These are phyloP conservation scores for Sinosuthora webbiana DNA, from an alignment of 2,113 vertebrate species.

Conservation along the genomic window DNA sequence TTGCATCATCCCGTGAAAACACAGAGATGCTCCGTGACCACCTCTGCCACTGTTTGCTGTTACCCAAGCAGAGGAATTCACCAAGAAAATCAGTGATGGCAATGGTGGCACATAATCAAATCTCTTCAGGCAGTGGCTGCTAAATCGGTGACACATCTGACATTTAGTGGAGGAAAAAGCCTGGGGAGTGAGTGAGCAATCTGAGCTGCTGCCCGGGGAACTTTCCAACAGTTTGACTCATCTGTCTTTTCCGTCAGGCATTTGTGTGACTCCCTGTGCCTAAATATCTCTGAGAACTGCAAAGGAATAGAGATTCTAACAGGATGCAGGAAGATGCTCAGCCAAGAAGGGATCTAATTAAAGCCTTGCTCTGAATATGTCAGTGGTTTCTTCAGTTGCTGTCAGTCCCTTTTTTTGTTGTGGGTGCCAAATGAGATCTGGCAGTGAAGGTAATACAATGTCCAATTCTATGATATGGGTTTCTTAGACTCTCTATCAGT, in stretches of 20 bases:
- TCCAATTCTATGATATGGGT: background rate
- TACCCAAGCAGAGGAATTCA: background rate
- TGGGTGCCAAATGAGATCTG: constrained; percentile 72
- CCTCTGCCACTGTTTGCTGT: background rate
- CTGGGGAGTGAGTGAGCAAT: background rate
- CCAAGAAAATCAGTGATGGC: background rate
- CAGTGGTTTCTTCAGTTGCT: constrained; percentile 70
- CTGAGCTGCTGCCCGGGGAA: constrained; percentile 23
- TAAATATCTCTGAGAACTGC: background rate
- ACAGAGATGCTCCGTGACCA: background rate
- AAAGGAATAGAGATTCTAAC: background rate
- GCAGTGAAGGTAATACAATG: constrained; percentile 72
- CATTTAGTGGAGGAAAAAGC: background rate
- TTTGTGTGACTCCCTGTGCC: constrained; percentile 7
- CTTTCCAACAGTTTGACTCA: constrained; percentile 39
- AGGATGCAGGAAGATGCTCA: background rate
- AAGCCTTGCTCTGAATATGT: constrained; percentile 65
- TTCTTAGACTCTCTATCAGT: background rate
- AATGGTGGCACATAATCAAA: background rate
- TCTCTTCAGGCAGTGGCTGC: background rate
- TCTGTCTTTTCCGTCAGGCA: constrained; percentile 14
- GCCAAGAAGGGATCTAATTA: background rate
- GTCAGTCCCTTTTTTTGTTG: constrained; percentile 71
- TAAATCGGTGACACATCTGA: background rate
- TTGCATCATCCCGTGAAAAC: background rate